Conservation (phyloP, 2,797 vertebrate genomes). For the Macropodus opercularis region DNA sequence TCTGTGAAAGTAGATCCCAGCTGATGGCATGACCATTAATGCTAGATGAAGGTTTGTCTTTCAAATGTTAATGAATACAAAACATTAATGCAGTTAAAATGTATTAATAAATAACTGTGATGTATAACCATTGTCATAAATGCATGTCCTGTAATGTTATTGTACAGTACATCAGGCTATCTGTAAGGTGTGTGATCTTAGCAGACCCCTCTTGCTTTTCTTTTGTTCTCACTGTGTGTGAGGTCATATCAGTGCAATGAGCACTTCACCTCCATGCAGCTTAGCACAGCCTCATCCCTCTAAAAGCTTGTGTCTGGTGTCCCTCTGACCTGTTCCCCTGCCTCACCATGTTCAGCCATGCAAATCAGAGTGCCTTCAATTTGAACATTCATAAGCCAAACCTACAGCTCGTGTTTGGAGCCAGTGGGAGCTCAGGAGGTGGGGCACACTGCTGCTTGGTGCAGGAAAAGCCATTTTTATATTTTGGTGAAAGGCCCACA, state of each 20-base stretch:
- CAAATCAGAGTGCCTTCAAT: slow-evolving; percentile 72
- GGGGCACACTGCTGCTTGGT: slow-evolving; percentile 8
- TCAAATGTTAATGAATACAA: slow-evolving; percentile 54
- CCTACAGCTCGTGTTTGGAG: slow-evolving; percentile 44
- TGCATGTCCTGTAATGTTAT: slow-evolving; percentile 31
- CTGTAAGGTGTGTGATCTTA: slow-evolving; percentile 26
- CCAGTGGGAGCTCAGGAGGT: slow-evolving; percentile 31
- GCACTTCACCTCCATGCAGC: slow-evolving; percentile 53
- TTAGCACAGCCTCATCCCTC: slow-evolving; percentile 58
- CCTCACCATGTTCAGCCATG: slow-evolving; percentile 69
- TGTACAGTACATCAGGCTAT: slow-evolving; percentile 4
- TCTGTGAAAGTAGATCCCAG: slow-evolving; percentile 40
- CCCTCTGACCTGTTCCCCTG: slow-evolving; percentile 65
- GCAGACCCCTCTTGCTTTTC: slow-evolving; percentile 28
- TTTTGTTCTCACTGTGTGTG: slow-evolving; percentile 45
- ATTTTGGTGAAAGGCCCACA: slow-evolving; percentile 32
- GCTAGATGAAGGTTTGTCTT: slow-evolving; percentile 37
- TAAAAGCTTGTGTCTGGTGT: slow-evolving; percentile 69
- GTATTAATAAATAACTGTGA: slow-evolving; percentile 51
- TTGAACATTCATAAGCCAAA: slow-evolving; percentile 64
- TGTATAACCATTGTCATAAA: slow-evolving; percentile 14
- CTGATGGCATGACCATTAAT: slow-evolving; percentile 51
- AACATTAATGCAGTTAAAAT: too few relatives aligned
- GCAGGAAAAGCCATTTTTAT: slow-evolving; percentile 9
- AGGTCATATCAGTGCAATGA: slow-evolving; percentile 60